Conservation (phyloP, 2,797 vertebrate species). For the Coregonus suidteri region DNA sequence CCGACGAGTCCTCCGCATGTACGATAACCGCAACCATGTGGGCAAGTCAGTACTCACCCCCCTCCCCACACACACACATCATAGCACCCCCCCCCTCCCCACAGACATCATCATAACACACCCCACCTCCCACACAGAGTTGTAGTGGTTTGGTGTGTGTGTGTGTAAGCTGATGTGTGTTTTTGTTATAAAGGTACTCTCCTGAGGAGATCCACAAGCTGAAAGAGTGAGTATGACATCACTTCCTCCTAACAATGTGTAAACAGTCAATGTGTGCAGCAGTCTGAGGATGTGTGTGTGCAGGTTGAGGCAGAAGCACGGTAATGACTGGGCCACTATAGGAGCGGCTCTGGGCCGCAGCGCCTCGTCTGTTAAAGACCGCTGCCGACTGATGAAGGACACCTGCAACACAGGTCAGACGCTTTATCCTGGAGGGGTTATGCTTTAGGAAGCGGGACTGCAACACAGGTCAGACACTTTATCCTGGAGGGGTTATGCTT, state of each 20-base stretch:
- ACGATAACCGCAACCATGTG: constrained; percentile 98
- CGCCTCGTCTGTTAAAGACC: constrained; percentile 96
- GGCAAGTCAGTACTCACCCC: constrained; percentile 86
- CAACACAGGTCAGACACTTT: too few species aligned
- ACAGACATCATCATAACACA: neutral
- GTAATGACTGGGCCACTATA: constrained; percentile 98
- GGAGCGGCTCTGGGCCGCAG: constrained; percentile 94
- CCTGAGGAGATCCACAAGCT: constrained; percentile 95
- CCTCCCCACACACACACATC: neutral
- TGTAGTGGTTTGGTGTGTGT: neutral
- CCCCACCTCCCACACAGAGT: neutral
- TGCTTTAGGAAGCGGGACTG: too few species aligned
- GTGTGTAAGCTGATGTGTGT: neutral
- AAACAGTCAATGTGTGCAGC: neutral
- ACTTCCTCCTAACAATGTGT: too few species aligned
- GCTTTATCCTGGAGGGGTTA: too few species aligned
- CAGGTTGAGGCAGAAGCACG: constrained; percentile 90
- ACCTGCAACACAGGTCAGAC: constrained; percentile 56
- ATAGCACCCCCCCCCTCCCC: fast-evolving
- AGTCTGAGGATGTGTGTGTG: constrained; percentile 22
- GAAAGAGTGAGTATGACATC: constrained; percentile 84
- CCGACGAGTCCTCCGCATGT: constrained; percentile 96
- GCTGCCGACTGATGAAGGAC: constrained; percentile 98
- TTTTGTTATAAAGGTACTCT: constrained; percentile 79
- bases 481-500: too few species aligned